phyloP scores from a whole-genome alignment of 1,140 invertebrate species.

The Bombus breviceps region DNA sequence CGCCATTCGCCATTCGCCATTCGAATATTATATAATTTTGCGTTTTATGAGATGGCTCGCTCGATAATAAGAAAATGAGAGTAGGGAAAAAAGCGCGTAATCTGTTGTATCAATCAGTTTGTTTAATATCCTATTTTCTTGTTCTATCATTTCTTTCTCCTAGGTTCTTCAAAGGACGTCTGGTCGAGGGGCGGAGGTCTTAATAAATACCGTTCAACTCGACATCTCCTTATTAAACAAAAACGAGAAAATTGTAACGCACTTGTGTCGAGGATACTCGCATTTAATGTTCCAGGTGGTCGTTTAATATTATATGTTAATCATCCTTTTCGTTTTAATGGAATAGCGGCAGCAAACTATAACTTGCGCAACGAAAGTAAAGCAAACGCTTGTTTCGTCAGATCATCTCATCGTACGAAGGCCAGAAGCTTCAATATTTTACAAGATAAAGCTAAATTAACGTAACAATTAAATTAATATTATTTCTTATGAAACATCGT shows the following conservation, averaged over 20 bases:
- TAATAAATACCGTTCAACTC: not conserved
- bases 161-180: not conserved
- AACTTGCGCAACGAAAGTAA: too few relatives aligned
- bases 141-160: not conserved
- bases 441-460: too few relatives aligned
- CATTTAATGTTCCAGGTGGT: not conserved
- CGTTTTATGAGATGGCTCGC: not conserved
- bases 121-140: not conserved
- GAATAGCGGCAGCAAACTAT: not conserved
- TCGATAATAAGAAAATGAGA: not conserved
- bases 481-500: too few relatives aligned
- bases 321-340: not conserved
- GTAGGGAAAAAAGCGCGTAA: not conserved
- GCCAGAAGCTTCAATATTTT: too few relatives aligned
- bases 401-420: too few relatives aligned
- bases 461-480: too few relatives aligned
- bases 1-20: not conserved
- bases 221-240: not conserved
- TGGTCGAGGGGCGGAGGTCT: not conserved
- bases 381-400: too few relatives aligned
- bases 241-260: not conserved
- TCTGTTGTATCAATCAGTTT: not conserved
- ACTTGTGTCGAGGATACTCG: not conserved
- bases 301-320: not conserved
- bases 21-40: conserved; percentile 12